Percentiles rank a stretch among this genome's conserved stretches.
Conservation (phyloP, 2,113 vertebrate species). For the Pardalotus punctatus region DNA sequence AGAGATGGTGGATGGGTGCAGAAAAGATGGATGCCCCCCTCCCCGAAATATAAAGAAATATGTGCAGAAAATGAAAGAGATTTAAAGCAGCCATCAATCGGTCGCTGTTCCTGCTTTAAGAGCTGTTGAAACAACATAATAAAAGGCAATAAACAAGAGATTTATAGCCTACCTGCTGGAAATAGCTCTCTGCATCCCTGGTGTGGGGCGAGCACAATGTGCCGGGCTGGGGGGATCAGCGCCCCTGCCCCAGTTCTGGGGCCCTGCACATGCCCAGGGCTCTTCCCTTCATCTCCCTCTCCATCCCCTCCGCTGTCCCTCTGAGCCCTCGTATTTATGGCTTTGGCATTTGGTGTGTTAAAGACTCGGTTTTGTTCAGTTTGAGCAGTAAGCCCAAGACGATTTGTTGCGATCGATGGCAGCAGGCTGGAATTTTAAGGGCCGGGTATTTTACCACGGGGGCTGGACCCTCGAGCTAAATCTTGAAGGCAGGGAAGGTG, state of each 20-base stretch:
- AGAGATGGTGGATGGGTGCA: not conserved
- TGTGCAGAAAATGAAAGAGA: constrained; percentile 71
- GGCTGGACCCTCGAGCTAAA: not conserved
- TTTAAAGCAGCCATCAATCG: constrained; percentile 76
- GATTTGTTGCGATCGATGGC: constrained; percentile 1
- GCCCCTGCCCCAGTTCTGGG: not conserved
- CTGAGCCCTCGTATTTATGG: not conserved
- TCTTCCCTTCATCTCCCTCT: not conserved
- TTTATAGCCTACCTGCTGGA: constrained; percentile 71
- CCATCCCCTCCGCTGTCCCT: not conserved
- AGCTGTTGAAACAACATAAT: constrained; percentile 85
- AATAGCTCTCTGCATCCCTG: constrained; percentile 49
- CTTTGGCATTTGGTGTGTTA: not conserved
- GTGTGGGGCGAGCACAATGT: not conserved
- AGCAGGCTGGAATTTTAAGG: constrained; percentile 33
- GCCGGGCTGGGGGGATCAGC: not conserved
- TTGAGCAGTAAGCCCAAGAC: constrained; percentile 2
- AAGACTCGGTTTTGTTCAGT: constrained; percentile 6
- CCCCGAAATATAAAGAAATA: constrained; percentile 68
- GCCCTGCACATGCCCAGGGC: accelerated
- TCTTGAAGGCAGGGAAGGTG: not conserved
- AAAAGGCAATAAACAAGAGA: constrained; percentile 78
- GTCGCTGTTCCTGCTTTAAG: constrained; percentile 75
- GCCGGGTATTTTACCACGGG: constrained; percentile 1
- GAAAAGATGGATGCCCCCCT: constrained; percentile 24